Evolutionary conservation across 2,797 vertebrate species (phyloP), one percentile per base, ranked within the genome.

Genomic region (Tapera naevia): DNA sequence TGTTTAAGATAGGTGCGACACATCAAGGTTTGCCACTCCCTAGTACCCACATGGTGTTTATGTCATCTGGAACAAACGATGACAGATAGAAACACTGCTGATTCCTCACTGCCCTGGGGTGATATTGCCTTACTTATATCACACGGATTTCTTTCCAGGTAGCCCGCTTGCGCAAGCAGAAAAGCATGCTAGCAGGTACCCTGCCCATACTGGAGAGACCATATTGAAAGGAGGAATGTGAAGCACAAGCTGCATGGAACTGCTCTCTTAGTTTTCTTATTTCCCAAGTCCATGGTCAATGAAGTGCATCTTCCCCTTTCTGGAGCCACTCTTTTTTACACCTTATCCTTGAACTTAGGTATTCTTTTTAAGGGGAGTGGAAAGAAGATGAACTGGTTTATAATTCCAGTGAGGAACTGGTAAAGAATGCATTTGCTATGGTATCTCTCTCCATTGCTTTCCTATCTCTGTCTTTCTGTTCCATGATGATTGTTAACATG

Each of bases 151-250:
- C 54, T 94, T 90, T 85, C 79, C 87, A 87, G 46, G 81, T 58
- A 89, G 58, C 70, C 35, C 95, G 87, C 60, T 93, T 92, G 65
- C 83, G 95, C 70, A 96, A 80, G 74, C 74, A 73, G 18, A 32
- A 56, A 95, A 79, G 37, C 35, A 53, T 50, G 32, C 72, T 86
- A 62, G n/a, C 64, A 72, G 86, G 80, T 89, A 78, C 23, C 0
- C 0, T 76, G 78, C 86, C 91, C 37, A 7, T 62, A 10, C 37
- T 78, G 64, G 28, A 82, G 25, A 83, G 41, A 33, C 43, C 64
- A 6, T 32, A 37, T 28, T 48, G 50, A 69, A 78, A 91, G 46
- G 32, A 76, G 50, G 33, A 37, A 5, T 35, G 70, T 48, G 48
- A 88, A 41, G 27, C 74, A 66, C 24, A 57, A 89, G 53, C 61